Percentiles rank a stretch among this genome's conserved stretches.
Evolutionary conservation across 1,140 invertebrate species (phyloP).

Genomic region (Trichonephila clavipes): DNA sequence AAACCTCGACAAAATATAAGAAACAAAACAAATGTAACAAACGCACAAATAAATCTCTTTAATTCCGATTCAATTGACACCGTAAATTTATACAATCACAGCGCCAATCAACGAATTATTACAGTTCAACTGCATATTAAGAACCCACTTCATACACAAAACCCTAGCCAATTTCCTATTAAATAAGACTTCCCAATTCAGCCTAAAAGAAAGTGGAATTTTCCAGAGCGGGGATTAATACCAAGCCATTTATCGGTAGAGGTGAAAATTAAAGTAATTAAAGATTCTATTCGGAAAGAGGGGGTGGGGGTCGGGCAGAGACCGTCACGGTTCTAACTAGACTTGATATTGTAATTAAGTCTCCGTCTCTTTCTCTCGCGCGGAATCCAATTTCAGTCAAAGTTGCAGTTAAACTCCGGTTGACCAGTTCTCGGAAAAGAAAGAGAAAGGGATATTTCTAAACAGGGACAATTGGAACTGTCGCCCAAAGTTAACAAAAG

Average conservation of each 20-base stretch:
- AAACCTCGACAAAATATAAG: too few relatives aligned
- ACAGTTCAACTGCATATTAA: too few relatives aligned
- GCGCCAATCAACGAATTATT: neutral
- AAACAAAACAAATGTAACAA: neutral
- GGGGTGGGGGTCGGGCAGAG: too few relatives aligned
- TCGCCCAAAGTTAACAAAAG: neutral
- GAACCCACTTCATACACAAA: neutral
- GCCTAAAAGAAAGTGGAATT: neutral
- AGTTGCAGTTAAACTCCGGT: neutral
- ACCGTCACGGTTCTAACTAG: neutral
- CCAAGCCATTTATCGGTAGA: neutral
- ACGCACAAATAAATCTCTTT: neutral
- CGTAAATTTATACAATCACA: neutral
- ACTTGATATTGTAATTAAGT: slow-evolving; percentile 43
- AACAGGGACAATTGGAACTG: neutral
- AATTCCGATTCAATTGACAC: neutral
- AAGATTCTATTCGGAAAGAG: neutral
- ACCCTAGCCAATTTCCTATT: neutral
- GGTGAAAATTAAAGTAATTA: slow-evolving; percentile 41
- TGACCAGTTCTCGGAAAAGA: neutral
- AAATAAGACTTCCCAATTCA: neutral
- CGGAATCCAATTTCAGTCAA: slow-evolving; percentile 40
- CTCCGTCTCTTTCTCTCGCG: neutral
- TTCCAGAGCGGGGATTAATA: neutral
- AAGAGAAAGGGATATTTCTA: neutral